Evolutionary conservation across 2,797 vertebrate species (phyloP).

Genomic region (Hippocampus kuda): DNA sequence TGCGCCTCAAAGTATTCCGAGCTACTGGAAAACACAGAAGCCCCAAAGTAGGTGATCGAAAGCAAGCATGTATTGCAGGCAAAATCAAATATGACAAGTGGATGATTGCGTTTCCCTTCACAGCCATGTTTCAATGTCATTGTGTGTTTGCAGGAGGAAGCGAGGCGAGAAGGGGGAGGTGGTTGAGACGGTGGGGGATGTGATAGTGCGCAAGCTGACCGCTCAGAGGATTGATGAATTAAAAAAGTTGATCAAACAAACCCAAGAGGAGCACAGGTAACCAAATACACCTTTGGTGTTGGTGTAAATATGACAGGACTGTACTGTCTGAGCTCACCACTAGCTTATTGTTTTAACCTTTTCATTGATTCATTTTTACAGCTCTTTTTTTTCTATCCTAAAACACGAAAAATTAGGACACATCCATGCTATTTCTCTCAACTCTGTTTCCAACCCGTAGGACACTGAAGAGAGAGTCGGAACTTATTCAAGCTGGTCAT

Average conservation of each 20-base stretch:
- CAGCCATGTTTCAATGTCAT: conserved; percentile 6
- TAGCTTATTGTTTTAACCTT: too few relatives aligned
- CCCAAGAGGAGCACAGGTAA: conserved; percentile 91
- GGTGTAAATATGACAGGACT: background rate
- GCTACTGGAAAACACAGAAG: conserved; percentile 89
- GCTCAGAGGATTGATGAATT: conserved; percentile 89
- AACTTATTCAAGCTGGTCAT: conserved; percentile 86
- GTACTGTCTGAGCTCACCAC: background rate
- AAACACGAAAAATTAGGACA: background rate
- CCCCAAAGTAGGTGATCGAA: conserved; percentile 80
- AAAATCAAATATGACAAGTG: background rate
- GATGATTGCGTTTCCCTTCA: background rate
- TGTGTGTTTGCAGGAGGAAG: conserved; percentile 72
- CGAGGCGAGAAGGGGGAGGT: conserved; percentile 91
- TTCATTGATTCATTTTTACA: too few relatives aligned
- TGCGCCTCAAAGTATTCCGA: conserved; percentile 96
- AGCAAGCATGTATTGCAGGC: background rate
- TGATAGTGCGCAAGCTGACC: conserved; percentile 88
- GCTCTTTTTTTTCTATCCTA: too few relatives aligned
- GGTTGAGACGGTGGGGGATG: conserved; percentile 92
- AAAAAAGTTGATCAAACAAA: conserved; percentile 88
- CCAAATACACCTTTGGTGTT: background rate
- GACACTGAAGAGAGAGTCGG: conserved; percentile 85
- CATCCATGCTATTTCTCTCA: background rate
- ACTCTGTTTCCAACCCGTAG: conserved; percentile 48